phyloP scores from a whole-genome alignment of 2,888 invertebrate species.

The Lasioglossum calceatum region DNA sequence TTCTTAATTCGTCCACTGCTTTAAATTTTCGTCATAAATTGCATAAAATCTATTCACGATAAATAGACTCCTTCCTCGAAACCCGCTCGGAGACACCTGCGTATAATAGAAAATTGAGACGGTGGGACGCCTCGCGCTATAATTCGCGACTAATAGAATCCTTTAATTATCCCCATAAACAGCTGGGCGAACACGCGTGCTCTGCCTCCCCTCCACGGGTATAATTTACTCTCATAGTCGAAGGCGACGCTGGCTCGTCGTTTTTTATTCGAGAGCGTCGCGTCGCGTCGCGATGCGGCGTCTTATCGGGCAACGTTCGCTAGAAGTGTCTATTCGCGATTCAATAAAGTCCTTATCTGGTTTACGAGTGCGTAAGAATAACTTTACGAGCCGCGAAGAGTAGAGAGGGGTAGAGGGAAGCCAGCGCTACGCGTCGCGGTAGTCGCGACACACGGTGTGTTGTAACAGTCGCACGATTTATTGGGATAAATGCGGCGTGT shows the following conservation, averaged over 20 bases:
- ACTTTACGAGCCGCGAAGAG: slow-evolving; percentile 60
- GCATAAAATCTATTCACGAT: neutral
- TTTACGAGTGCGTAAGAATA: slow-evolving; percentile 71
- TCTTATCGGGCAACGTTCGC: slow-evolving; percentile 60
- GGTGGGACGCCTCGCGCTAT: neutral
- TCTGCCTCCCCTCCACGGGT: neutral
- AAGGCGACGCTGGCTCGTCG: neutral
- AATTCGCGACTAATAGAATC: neutral
- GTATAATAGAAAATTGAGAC: neutral
- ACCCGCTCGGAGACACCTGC: neutral
- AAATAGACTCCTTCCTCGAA: neutral
- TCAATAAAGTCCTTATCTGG: slow-evolving; percentile 70
- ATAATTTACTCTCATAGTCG: neutral
- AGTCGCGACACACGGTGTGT: slow-evolving; percentile 22
- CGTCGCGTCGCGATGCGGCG: neutral
- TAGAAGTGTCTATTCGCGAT: slow-evolving; percentile 66
- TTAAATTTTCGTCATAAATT: too few relatives aligned
- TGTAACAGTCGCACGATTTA: slow-evolving; percentile 41
- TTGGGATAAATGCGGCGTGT: slow-evolving; percentile 33
- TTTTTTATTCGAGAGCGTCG: neutral
- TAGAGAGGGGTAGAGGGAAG: slow-evolving; percentile 24
- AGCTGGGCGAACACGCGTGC: neutral
- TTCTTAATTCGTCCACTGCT: too few relatives aligned
- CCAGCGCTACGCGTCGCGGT: neutral
- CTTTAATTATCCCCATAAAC: neutral